These are phyloP conservation scores for Peucedramus taeniatus DNA, from an alignment of 2,113 vertebrate genomes.

Conservation along the genomic window DNA sequence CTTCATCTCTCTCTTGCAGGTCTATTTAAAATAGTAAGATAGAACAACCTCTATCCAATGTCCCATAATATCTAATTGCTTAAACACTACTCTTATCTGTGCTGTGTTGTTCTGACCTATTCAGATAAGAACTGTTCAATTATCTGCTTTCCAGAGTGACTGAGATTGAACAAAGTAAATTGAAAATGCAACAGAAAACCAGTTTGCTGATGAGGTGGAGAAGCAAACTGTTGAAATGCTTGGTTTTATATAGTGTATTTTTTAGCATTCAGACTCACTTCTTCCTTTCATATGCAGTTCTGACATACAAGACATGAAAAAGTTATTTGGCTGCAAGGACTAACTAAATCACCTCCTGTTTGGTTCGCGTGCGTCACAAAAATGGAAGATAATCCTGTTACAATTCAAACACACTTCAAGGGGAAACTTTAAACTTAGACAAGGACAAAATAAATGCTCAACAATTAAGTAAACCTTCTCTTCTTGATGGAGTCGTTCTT, in stretches of 20 bases:
- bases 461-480: neutral
- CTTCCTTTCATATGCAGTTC: neutral
- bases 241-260: neutral
- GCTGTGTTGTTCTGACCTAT: neutral
- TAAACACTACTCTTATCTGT: neutral
- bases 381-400: neutral
- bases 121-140: neutral
- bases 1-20: neutral
- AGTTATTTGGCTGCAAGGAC: neutral
- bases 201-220: neutral
- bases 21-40: neutral
- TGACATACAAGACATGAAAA: neutral
- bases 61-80: neutral
- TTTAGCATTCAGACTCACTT: neutral
- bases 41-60: neutral
- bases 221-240: neutral
- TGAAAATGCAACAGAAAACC: neutral
- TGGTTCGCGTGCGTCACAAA: accelerated
- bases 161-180: neutral
- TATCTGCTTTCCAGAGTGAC: neutral
- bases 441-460: neutral
- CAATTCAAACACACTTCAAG: neutral
- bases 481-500: neutral
- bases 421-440: neutral
- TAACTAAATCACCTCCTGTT: neutral